Evolutionary conservation across 2,797 vertebrate genomes (phyloP).

Genomic region (Gallinago stenura): DNA sequence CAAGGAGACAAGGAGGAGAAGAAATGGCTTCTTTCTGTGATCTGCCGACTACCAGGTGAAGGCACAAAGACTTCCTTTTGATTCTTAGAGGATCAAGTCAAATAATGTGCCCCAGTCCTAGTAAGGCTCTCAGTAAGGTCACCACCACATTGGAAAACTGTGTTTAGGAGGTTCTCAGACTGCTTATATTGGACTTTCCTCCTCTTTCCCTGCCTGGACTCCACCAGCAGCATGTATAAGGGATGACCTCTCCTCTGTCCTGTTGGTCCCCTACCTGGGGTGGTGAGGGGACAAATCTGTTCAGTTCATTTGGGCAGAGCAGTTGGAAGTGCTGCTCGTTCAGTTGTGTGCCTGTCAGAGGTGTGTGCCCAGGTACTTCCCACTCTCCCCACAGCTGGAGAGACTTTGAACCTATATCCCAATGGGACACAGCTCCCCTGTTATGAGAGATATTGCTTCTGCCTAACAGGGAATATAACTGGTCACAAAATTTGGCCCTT

Average conservation of each 20-base stretch:
- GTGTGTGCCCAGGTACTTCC: neutral
- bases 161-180: neutral
- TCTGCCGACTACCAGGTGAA: neutral
- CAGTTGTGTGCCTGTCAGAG: fast-evolving
- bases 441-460: neutral
- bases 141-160: fast-evolving
- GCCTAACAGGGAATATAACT: neutral
- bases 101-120: neutral
- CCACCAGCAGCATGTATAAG: neutral
- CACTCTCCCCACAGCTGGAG: neutral
- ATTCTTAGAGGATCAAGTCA: neutral
- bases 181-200: neutral
- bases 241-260: neutral
- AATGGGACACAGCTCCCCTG: neutral
- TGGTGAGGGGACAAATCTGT: neutral
- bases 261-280: neutral
- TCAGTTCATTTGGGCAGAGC: neutral
- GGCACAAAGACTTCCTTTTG: neutral
- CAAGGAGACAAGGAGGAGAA: neutral
- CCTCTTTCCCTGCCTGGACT: neutral
- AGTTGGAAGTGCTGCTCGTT: neutral
- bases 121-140: neutral
- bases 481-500: neutral
- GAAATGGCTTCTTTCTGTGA: neutral
- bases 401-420: neutral